Evolutionary conservation across 1,140 invertebrate genomes (phyloP).

Genomic region (Chionoecetes opilio): DNA sequence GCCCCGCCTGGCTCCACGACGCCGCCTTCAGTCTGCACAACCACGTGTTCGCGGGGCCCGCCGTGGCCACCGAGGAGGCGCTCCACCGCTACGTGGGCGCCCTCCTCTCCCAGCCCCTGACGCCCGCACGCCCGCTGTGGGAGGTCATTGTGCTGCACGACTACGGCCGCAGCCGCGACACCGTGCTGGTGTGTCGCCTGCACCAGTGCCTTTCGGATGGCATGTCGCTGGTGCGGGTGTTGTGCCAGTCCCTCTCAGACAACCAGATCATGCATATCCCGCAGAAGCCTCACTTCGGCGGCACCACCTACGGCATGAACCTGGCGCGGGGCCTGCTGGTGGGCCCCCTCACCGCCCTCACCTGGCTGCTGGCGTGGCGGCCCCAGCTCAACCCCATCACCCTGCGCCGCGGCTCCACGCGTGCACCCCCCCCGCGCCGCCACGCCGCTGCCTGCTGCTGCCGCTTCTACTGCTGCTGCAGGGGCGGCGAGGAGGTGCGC

Average conservation of each 20-base stretch:
- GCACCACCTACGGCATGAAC: conserved; percentile 84
- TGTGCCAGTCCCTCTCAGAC: conserved; percentile 85
- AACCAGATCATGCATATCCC: conserved; percentile 83
- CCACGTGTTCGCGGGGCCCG: conserved; percentile 85
- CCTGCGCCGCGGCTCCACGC: conserved; percentile 43
- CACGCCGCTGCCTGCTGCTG: conserved; percentile 38
- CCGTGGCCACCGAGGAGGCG: conserved; percentile 82
- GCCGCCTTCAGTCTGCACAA: conserved; percentile 85
- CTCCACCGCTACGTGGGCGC: conserved; percentile 84
- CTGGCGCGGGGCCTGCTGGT: conserved; percentile 85
- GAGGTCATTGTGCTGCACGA: conserved; percentile 86
- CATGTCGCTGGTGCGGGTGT: conserved; percentile 85
- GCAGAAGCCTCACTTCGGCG: conserved; percentile 84
- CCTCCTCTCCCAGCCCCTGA: conserved; percentile 84
- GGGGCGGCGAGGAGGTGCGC: conserved; percentile 64
- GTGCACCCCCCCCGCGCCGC: neutral
- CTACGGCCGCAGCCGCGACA: conserved; percentile 84
- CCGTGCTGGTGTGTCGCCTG: conserved; percentile 85
- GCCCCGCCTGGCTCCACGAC: conserved; percentile 85
- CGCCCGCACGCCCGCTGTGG: conserved; percentile 85
- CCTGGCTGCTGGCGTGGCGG: conserved; percentile 84
- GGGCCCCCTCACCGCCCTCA: conserved; percentile 85
- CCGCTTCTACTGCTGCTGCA: conserved; percentile 54
- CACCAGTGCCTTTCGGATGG: conserved; percentile 87
- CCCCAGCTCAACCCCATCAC: conserved; percentile 77